Conservation (phyloP, 1,140 invertebrate species). For the Portunus trituberculatus region DNA sequence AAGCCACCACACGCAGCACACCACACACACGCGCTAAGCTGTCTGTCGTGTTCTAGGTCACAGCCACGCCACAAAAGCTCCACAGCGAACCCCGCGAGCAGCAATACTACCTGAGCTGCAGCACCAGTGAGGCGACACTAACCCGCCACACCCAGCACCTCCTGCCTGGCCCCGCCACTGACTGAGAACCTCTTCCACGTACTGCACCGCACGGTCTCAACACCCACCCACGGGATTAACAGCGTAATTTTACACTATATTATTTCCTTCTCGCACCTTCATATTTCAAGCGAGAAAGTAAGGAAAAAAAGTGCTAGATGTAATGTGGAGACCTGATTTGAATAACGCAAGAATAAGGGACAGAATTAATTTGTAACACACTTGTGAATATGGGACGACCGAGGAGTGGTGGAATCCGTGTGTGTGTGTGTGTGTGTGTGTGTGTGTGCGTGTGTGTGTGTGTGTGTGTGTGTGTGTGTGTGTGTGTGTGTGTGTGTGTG, state of each 20-base stretch:
- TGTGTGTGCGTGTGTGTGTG: conserved; percentile 2
- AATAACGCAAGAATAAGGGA: background rate
- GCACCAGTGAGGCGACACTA: background rate
- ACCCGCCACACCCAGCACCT: background rate
- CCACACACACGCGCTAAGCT: no score
- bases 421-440: background rate
- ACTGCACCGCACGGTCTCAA: background rate
- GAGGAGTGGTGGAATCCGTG: background rate
- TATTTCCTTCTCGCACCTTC: background rate
- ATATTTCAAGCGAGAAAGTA: background rate
- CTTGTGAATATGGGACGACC: background rate
- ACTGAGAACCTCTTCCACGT: background rate
- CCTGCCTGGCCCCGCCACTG: background rate
- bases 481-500: conserved; percentile 41
- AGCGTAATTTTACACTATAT: conserved; percentile 5
- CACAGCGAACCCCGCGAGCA: background rate
- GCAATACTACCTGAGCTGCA: background rate
- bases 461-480: conserved; percentile 41
- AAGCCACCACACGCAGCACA: background rate
- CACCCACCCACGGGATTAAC: background rate
- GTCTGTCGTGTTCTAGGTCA: background rate
- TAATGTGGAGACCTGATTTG: background rate
- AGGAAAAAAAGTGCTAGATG: background rate
- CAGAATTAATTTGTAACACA: background rate
- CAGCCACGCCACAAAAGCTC: background rate